These are phyloP conservation scores for Danio albolineatus DNA, from an alignment of 2,797 vertebrate genomes.

Conservation along the genomic window DNA sequence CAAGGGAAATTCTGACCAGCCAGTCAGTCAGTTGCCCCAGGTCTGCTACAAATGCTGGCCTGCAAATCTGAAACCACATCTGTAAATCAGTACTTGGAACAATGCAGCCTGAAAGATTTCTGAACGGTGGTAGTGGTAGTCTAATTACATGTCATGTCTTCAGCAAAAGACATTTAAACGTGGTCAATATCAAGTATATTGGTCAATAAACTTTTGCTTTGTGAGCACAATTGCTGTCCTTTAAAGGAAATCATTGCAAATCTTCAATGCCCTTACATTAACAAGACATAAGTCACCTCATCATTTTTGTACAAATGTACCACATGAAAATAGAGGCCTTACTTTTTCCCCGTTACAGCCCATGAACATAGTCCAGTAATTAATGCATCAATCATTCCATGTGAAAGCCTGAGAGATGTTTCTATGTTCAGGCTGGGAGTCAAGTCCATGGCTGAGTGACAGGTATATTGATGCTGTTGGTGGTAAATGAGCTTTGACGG, in stretches of 20 bases:
- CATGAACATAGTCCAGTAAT: constrained; percentile 68
- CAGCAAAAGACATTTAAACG: too few relatives aligned
- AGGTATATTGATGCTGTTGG: constrained; percentile 69
- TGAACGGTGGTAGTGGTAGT: constrained; percentile 67
- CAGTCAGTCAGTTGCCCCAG: constrained; percentile 54
- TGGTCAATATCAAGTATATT: constrained; percentile 47
- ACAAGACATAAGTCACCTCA: constrained; percentile 32
- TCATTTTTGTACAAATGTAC: constrained; percentile 40
- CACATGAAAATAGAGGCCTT: constrained; percentile 60
- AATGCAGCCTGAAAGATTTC: constrained; percentile 65
- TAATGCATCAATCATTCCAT: constrained; percentile 72
- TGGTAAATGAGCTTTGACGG: constrained; percentile 73
- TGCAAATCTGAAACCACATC: constrained; percentile 53
- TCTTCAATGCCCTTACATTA: constrained; percentile 25
- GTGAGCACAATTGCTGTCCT: constrained; percentile 20
- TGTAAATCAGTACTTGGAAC: constrained; percentile 53
- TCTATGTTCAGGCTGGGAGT: constrained; percentile 56
- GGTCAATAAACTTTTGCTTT: constrained; percentile 38
- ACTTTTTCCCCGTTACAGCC: constrained; percentile 60
- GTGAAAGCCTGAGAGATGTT: constrained; percentile 66
- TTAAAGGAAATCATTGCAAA: constrained; percentile 33
- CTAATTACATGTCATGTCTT: constrained; percentile 78
- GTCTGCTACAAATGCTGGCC: constrained; percentile 50
- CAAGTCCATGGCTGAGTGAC: constrained; percentile 67
- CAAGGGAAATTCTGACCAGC: constrained; percentile 63